Evolutionary conservation across 35 echinoderm and acorn worm species (phyloP), one percentile per base, ranked within the genome.

Genomic region (Holothuria glaberrima): DNA sequence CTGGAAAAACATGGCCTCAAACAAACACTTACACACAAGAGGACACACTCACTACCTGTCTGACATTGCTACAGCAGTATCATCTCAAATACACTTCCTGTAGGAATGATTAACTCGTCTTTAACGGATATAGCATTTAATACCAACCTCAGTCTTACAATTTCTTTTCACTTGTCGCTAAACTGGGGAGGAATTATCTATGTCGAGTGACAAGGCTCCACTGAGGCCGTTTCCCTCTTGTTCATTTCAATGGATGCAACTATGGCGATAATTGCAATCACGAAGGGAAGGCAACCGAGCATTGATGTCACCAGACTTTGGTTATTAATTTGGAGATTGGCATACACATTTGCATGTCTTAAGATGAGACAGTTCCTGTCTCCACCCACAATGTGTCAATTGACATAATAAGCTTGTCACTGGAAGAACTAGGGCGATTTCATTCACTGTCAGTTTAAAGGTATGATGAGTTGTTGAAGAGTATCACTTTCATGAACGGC

Each of bases 171-270:
- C 71, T 75, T 75, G 21, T 38, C 31, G 31, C 71, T 35, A 41
- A 75, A 75, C 30, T 32, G 9, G 33, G 50, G 71, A 41, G 71
- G 71, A 75, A 75, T 75, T 75, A 75, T 75, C 33, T 18, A n/a
- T 75, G 71, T 22, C 29, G 71, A 75, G 71, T 75, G 71, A 75
- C 34, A 41, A 75, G 71, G 71, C 71, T 75, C 71, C 71, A 21
- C 21, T 38, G 71, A 75, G 71, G 71, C 38, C 71, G 19, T 38
- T 21, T 75, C 71, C 34, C 35, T 41, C 71, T 21, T 38, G 19
- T 38, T 75, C 71, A 41, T 75, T 75, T 75, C 71, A 75, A 41
- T 32, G 44, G 71, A 75, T 75, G 29, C 19, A 75, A 75, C 71
- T 75, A 21, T 45, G 71, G 12, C 24, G 71, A 75, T 75, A 75